A percentile compares a stretch with the other conserved stretches of the same genome.
Evolutionary conservation across 2,888 invertebrate genomes (phyloP).

Genomic region (Acanthacorydalis orientalis): DNA sequence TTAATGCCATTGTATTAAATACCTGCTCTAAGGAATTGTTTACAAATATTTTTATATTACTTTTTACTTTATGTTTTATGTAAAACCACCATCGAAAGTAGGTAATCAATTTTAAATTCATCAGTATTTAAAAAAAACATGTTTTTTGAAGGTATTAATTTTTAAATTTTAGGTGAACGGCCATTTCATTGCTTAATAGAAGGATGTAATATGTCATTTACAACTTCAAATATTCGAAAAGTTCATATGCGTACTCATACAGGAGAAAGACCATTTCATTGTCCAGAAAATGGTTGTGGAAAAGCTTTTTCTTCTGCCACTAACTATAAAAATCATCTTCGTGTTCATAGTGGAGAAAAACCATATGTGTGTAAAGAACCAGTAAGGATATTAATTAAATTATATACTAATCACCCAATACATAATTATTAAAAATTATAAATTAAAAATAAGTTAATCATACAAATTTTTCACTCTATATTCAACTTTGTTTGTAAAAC

Average conservation of each 20-base stretch:
- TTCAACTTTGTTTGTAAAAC: no score
- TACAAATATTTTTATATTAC: not conserved
- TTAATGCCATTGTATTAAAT: not conserved
- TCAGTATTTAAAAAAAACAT: no score
- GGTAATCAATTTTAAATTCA: no score
- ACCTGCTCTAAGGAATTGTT: no score
- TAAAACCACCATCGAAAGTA: no score
- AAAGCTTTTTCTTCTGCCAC: constrained; percentile 50
- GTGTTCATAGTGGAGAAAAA: constrained; percentile 52
- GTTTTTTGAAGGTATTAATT: no score
- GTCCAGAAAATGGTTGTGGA: constrained; percentile 36
- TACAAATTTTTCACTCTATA: no score
- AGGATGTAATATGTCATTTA: constrained; percentile 46
- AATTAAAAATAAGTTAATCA: no score
- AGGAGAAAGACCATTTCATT: constrained; percentile 46
- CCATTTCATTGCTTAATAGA: constrained; percentile 34
- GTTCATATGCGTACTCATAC: constrained; percentile 50
- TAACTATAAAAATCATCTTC: constrained; percentile 48
- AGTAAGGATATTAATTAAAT: constrained; percentile 15
- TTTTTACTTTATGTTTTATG: no score
- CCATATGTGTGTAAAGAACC: constrained; percentile 42
- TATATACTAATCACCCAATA: not conserved
- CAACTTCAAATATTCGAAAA: constrained; percentile 50
- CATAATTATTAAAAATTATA: not conserved
- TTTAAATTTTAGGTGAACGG: constrained; percentile 24